Base-by-base conservation (phyloP, 2,113 vertebrate species). In the Ammodytes marinus region DNA sequence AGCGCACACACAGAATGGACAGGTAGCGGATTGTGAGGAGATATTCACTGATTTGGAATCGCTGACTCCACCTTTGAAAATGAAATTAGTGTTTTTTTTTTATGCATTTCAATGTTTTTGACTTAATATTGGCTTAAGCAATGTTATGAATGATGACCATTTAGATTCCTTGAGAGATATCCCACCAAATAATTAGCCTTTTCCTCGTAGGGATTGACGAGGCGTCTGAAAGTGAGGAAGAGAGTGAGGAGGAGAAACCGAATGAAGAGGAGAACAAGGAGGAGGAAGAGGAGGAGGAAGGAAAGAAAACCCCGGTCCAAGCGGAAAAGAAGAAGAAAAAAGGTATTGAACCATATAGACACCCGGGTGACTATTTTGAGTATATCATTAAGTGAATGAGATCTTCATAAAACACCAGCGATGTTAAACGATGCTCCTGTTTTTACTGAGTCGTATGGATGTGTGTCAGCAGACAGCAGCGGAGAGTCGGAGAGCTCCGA, bases 221-320 rank as follows among this genome's bases (percentile, higher is more conserved):
- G 87, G 95, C 87, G 2, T 97, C 96, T 0, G 97, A 97, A 77
- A 98, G 97, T 45, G 97, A 97, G 12, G 97, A 97, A 70, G 97
- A 98, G 79, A 98, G 97, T 0, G 97, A 98, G 88, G 97, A 97
- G 85, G 97, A 98, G 81, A 97, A 97, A 73, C 95, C 86, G 0
- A 95, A 95, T 0, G 97, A 97, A 50, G 97, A 97, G 8, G 96
- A 97, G 13, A 88, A 91, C 54, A 96, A 97, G 61, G 97, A 98
- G 57, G 97, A 98, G 37, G 97, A 97, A 39, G 97, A 97, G 57
- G 97, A 98, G 12, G 97, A 98, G 13, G 97, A 97, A 6, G 97
- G 96, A 53, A 97, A 97, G 93, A 97, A 97, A 88, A 95, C 92
- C 0, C 95, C 96, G 0, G 95, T 96, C 1, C 96, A 96, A 2